These are phyloP conservation scores for Phoebastria nigripes DNA, from an alignment of 2,797 vertebrate genomes.

Conservation along the genomic window DNA sequence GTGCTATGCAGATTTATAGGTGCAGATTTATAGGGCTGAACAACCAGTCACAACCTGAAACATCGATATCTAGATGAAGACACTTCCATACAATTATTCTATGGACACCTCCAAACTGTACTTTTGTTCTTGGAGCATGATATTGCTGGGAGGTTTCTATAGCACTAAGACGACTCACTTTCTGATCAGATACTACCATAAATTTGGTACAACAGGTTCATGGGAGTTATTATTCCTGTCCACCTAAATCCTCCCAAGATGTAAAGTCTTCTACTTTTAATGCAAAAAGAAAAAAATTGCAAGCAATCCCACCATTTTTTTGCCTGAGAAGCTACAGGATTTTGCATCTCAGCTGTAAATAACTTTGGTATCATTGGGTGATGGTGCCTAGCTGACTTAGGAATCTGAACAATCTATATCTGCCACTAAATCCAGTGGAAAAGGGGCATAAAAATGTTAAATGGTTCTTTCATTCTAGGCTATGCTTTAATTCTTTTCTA, in stretches of 20 bases:
- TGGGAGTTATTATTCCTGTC: neutral
- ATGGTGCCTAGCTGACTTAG: neutral
- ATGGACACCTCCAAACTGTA: neutral
- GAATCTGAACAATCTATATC: neutral
- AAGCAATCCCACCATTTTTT: neutral
- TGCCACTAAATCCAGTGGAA: neutral
- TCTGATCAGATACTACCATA: neutral
- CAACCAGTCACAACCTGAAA: neutral
- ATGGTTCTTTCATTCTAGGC: neutral
- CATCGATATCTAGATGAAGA: neutral
- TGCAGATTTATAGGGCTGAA: neutral
- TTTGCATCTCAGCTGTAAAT: neutral
- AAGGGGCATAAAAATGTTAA: neutral
- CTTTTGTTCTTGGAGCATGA: neutral
- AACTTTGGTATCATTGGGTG: neutral
- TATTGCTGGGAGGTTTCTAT: neutral
- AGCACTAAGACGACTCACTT: neutral
- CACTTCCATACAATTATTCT: neutral
- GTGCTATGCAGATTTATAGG: neutral
- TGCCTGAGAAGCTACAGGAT: neutral
- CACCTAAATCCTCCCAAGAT: neutral
- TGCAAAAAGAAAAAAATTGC: neutral
- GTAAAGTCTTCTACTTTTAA: neutral
- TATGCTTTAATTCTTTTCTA: neutral
- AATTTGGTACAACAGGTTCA: neutral